Evolutionary conservation across 2,888 invertebrate genomes (phyloP).

Genomic region (Salticus scenicus): DNA sequence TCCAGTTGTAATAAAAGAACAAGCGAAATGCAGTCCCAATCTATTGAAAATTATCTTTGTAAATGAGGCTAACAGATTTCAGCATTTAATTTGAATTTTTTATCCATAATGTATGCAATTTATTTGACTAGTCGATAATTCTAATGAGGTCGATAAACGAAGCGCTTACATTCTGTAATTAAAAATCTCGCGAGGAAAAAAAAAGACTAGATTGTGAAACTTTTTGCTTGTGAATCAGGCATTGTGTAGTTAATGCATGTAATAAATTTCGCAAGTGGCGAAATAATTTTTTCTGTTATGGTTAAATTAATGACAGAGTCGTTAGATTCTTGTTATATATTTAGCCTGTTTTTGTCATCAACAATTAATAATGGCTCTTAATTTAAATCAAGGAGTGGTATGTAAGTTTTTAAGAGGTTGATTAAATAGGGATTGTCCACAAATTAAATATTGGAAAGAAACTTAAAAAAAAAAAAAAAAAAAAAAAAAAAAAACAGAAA

Average conservation of each 20-base stretch:
- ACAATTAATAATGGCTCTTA: background rate
- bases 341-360: background rate
- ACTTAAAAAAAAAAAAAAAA: too few relatives aligned
- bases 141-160: background rate
- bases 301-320: background rate
- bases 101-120: background rate
- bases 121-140: background rate
- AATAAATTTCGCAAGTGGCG: background rate
- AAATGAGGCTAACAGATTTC: background rate
- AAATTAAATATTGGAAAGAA: background rate
- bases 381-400: background rate
- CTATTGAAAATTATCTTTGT: background rate
- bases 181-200: background rate
- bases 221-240: background rate
- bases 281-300: background rate
- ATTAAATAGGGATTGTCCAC: background rate
- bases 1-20: background rate
- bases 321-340: background rate
- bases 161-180: background rate
- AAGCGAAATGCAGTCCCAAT: background rate
- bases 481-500: too few relatives aligned
- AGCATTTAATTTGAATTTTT: background rate
- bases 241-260: slow-evolving; percentile 1
- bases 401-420: background rate
- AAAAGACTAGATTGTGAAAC: background rate